Conservation (phyloP, 1,140 invertebrate genomes). For the Limonius californicus region DNA sequence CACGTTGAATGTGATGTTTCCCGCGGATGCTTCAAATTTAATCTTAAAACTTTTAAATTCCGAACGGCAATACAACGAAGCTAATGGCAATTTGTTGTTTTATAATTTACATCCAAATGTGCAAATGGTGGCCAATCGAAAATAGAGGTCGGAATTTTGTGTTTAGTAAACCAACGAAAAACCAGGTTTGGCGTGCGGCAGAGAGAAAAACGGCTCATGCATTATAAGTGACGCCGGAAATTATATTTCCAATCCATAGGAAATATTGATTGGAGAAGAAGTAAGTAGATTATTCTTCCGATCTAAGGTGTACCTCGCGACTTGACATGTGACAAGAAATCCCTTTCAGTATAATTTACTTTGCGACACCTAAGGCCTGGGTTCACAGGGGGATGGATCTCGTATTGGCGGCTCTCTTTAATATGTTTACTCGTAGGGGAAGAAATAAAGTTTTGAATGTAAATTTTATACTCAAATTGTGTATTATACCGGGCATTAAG, state of each 20-base stretch:
- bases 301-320: conserved; percentile 6
- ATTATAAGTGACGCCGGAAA: conserved; percentile 21
- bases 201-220: conserved; percentile 21
- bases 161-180: too few relatives aligned
- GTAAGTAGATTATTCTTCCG: conserved; percentile 26
- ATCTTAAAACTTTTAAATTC: too few relatives aligned
- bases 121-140: too few relatives aligned
- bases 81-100: too few relatives aligned
- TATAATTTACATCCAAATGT: not conserved
- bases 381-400: conserved; percentile 3
- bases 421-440: conserved; percentile 18
- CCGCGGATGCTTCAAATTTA: too few relatives aligned
- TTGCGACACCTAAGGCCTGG: conserved; percentile 27
- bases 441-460: conserved; percentile 18
- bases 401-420: conserved; percentile 9
- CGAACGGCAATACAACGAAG: too few relatives aligned
- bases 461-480: conserved; percentile 22
- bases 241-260: conserved; percentile 14
- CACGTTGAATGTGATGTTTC: too few relatives aligned
- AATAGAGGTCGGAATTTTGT: too few relatives aligned
- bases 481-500: conserved; percentile 7
- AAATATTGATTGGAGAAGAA: conserved; percentile 27
- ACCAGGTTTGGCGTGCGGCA: not conserved
- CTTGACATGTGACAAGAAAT: conserved; percentile 37
- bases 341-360: conserved; percentile 38